A percentile compares a stretch with the other conserved stretches of the same genome.
Conservation (phyloP, 2,888 invertebrate genomes). For the Anticlea derivata region DNA sequence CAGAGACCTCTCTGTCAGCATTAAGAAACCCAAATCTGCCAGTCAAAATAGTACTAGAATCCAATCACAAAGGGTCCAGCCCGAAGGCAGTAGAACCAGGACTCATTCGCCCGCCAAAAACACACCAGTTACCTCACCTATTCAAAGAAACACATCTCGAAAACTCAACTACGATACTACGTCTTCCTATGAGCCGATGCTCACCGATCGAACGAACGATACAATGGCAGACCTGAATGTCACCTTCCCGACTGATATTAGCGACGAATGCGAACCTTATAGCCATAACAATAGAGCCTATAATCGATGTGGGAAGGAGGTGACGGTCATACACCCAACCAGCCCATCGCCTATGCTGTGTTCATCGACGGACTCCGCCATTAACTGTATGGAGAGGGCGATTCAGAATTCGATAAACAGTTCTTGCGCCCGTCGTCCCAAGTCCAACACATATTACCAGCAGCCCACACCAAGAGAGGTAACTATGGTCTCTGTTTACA, state of each 20-base stretch:
- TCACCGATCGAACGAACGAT: slow-evolving; percentile 78
- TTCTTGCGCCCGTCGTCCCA: slow-evolving; percentile 2
- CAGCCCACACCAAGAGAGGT: slow-evolving; percentile 60
- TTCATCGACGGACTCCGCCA: slow-evolving; percentile 48
- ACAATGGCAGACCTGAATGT: slow-evolving; percentile 77
- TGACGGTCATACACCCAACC: slow-evolving; percentile 38
- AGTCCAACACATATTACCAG: slow-evolving; percentile 31
- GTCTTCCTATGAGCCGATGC: slow-evolving; percentile 63
- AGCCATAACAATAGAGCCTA: slow-evolving; percentile 27
- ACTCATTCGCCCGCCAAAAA: slow-evolving; percentile 55
- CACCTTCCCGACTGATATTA: slow-evolving; percentile 74
- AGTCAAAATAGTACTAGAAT: slow-evolving; percentile 39
- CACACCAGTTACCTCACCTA: slow-evolving; percentile 46
- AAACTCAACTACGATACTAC: slow-evolving; percentile 64
- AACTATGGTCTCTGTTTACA: slow-evolving; percentile 26
- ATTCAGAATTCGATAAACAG: slow-evolving; percentile 53
- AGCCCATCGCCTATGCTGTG: slow-evolving; percentile 31
- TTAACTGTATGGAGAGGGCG: slow-evolving; percentile 50
- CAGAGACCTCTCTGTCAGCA: slow-evolving; percentile 60
- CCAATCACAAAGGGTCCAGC: slow-evolving; percentile 37
- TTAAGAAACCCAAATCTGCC: slow-evolving; percentile 49
- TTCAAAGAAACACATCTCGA: slow-evolving; percentile 49
- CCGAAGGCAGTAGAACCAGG: slow-evolving; percentile 51
- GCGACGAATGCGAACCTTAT: slow-evolving; percentile 49
- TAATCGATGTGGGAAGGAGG: slow-evolving; percentile 37